Conservation (phyloP, 1,140 invertebrate species). For the Asobara japonica region DNA sequence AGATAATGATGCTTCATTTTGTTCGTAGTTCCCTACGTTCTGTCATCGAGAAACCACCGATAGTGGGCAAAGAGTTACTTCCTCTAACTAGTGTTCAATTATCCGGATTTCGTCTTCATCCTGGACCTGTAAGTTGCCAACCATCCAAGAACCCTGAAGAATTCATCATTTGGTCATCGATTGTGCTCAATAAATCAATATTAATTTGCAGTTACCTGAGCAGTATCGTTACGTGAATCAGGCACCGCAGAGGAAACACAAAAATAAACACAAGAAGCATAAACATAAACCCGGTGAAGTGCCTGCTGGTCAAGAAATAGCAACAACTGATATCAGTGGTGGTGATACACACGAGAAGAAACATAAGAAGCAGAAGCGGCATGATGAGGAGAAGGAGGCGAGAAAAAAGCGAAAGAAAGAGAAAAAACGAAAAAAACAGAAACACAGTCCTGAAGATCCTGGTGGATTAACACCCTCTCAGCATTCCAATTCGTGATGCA, state of each 20-base stretch:
- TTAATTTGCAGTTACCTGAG: constrained; percentile 82
- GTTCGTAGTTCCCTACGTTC: constrained; percentile 84
- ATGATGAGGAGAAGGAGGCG: constrained; percentile 92
- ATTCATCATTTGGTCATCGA: not conserved
- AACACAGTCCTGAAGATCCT: constrained; percentile 89
- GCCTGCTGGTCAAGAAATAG: constrained; percentile 76
- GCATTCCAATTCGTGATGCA: constrained; percentile 72
- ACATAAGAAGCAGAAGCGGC: constrained; percentile 93
- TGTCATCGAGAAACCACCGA: constrained; percentile 97
- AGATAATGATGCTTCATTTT: not conserved
- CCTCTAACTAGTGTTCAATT: constrained; percentile 89
- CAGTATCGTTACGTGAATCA: constrained; percentile 95
- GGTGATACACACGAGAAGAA: constrained; percentile 92
- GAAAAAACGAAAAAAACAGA: constrained; percentile 94
- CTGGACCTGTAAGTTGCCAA: constrained; percentile 82
- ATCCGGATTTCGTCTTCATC: constrained; percentile 93
- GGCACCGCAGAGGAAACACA: constrained; percentile 90
- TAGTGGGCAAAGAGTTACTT: constrained; percentile 92
- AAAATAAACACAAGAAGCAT: constrained; percentile 95
- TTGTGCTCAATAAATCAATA: not conserved
- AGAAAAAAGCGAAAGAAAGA: constrained; percentile 95
- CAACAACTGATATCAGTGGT: constrained; percentile 71
- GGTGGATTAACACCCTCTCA: constrained; percentile 77
- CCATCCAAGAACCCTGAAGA: not conserved
- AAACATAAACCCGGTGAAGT: constrained; percentile 86